A percentile compares a stretch with the other conserved stretches of the same genome.
These are phyloP conservation scores for Falco berigora DNA, from an alignment of 2,797 vertebrate genomes.

Conservation along the genomic window DNA sequence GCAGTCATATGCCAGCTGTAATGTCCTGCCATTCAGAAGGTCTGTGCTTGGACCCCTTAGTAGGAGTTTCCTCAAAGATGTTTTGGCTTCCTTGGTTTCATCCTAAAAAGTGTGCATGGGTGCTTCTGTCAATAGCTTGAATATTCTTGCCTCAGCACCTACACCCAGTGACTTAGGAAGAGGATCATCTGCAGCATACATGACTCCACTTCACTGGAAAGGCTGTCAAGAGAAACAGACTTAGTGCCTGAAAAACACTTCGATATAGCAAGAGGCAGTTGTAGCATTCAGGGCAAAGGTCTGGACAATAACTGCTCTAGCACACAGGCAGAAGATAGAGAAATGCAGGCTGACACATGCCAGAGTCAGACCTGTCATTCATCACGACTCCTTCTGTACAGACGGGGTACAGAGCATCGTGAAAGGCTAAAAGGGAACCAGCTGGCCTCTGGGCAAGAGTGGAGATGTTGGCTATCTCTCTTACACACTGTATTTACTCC, in stretches of 20 bases:
- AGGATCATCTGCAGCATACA: background rate
- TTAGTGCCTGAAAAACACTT: background rate
- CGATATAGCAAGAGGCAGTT: background rate
- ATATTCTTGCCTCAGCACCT: background rate
- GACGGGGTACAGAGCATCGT: background rate
- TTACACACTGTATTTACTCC: background rate
- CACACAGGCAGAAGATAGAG: background rate
- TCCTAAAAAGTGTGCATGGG: background rate
- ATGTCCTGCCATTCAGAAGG: background rate
- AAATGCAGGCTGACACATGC: background rate
- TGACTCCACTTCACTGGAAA: background rate
- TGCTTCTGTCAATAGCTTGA: background rate
- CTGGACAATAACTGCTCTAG: background rate
- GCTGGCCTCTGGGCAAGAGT: accelerated
- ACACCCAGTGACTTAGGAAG: background rate
- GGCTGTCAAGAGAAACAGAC: background rate
- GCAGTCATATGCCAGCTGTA: background rate
- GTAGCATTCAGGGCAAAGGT: background rate
- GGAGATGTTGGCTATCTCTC: background rate
- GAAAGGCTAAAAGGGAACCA: background rate
- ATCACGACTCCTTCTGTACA: accelerated
- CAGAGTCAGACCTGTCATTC: background rate
- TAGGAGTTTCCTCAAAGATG: background rate
- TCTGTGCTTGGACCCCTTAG: background rate
- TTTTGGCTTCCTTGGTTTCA: background rate